Base-by-base conservation (phyloP, 2,113 vertebrate genomes). In the Mustela lutreola region DNA sequence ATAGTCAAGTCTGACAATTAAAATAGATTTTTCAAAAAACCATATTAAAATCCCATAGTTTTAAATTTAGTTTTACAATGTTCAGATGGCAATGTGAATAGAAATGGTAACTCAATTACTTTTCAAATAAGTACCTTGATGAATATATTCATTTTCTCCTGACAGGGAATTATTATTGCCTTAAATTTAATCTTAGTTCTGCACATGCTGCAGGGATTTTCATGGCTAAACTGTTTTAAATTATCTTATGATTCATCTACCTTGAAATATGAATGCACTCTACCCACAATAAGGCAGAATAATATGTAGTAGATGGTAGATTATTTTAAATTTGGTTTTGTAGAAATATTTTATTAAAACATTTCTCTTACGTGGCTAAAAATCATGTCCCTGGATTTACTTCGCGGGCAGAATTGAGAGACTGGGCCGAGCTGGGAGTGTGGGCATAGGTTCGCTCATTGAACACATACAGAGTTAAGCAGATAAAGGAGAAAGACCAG, bases 121-220 rank as follows among this genome's bases (percentile, higher is more conserved):
- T 96, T 97, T 88, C 75, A 83, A 80, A 73, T 95, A 56, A 96
- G 97, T 31, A 88, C 33, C 28, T 28, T 94, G 91, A 96, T 92
- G 91, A 98, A 58, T 83, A 65, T 58, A 84, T 94, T 92, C 88
- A 94, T 96, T 97, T 94, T 92, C 80, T 96, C 39, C n/a, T 96
- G 93, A 92, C 56, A 84, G 70, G 90, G 36, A 94, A 58, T 94
- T 92, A 83, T 97, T 97, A 97, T 94, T 94, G 80, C 88, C 53
- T 88, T 97, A 91, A 84, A 96, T 97, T 97, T 95, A 79, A 97
- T 97, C 91, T 97, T 63, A 31, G 19, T 75, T 94, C 95, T 92
- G 56, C 36, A 92, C 65, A 96, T 75, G 91, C 95, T 97, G 16
- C 70, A 90, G 56, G 70, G 75, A 95, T 89, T 97, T 92, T 96